Conservation (phyloP, 2,888 invertebrate species). For the Meta bourneti region DNA sequence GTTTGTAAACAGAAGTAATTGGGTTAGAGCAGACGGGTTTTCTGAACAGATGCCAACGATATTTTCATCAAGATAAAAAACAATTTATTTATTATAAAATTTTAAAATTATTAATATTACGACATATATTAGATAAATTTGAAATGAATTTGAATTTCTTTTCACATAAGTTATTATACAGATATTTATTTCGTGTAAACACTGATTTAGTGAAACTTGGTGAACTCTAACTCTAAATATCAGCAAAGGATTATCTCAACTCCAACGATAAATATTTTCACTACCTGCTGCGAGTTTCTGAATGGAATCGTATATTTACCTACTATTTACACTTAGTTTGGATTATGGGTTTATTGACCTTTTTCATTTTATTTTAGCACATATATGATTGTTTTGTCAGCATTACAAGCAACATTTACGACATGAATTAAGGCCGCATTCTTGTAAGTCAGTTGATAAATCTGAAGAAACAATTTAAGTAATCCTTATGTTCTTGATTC, state of each 20-base stretch:
- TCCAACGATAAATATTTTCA: not conserved
- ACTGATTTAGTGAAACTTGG: not conserved
- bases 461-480: no score
- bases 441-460: not conserved
- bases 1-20: not conserved
- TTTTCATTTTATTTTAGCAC: slow-evolving; percentile 5
- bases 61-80: not conserved
- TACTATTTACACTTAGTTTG: not conserved
- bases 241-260: slow-evolving; percentile 16
- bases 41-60: not conserved
- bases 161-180: not conserved
- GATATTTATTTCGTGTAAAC: not conserved
- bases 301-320: slow-evolving; percentile 16
- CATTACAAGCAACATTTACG: not conserved
- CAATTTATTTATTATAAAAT: no score
- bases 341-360: slow-evolving; percentile 29
- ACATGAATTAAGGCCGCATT: not conserved
- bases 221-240: not conserved
- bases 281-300: slow-evolving; percentile 31
- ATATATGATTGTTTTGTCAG: not conserved
- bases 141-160: not conserved
- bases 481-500: not conserved
- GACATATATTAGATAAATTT: not conserved
- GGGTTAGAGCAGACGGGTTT: not conserved
- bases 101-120: no score